Base-by-base conservation (phyloP, 1,140 invertebrate species). In the Chrysoperla carnea region DNA sequence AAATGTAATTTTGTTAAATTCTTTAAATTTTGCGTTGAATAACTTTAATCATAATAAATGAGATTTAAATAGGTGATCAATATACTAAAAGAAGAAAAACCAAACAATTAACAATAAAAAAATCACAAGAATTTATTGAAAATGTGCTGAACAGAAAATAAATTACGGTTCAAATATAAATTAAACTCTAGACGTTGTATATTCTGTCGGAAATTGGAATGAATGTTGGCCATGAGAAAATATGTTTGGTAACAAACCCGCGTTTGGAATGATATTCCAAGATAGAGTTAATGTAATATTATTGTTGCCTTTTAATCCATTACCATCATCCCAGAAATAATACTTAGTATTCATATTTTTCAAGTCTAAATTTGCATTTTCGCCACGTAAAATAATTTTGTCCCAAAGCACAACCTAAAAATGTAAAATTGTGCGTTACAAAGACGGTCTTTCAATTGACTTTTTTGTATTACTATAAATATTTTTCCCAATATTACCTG, bases 261-360 rank as follows among this genome's bases (percentile, higher is more conserved):
- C 92, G 72, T 99, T 99, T 35, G 95, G 95, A 50, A 99, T 93
- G 31, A 99, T 88, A 63, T 99, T 99, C 89, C 92, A 99, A 1
- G 88, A 89, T 11, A 97, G 61, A n/a, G 78, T 84, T 39, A 99
- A 64, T 4, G 90, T 92, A 1, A 97, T 78, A 66, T 97, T 97
- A 52, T 83, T 78, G 61, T 96, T 92, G 38, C 78, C 86, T 55
- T 76, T 88, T 9, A 99, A 69, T 57, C 94, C 92, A 67, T 91
- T 90, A 38, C 94, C 94, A 72, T 98, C 95, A 75, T 99, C 95
- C 86, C 92, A 95, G 66, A 99, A 98, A 59, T 99, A 99, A 67
- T 99, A 99, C 62, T 99, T 97, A 4, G 90, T 91, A 57, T 95
- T 90, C 68, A 93, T 81, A 57, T 90, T 92, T 60, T 90, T 89